These are phyloP conservation scores for Eulemur rufifrons DNA, from an alignment of 2,113 vertebrate species.

Conservation along the genomic window DNA sequence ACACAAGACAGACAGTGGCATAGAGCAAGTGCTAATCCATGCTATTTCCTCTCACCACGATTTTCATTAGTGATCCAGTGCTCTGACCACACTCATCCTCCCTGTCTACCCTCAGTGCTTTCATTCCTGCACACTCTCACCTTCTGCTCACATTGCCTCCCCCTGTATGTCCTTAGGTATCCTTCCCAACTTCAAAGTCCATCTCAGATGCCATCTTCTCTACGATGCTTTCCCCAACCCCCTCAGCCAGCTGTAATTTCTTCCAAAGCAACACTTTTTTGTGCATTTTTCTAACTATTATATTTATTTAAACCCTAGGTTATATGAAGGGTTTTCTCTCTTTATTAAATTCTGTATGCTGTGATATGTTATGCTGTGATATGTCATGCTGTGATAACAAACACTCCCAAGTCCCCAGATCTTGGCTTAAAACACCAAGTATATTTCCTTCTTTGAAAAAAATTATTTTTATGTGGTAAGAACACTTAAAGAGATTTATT, in stretches of 20 bases:
- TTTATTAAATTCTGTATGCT: neutral
- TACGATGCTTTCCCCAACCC: neutral
- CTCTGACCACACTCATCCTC: neutral
- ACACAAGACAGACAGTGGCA: neutral
- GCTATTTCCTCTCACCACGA: neutral
- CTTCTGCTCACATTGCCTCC: neutral
- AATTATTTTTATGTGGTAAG: neutral
- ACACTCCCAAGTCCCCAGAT: neutral
- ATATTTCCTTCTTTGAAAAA: neutral
- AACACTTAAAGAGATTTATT: neutral
- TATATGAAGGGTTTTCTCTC: neutral
- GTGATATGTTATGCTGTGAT: neutral
- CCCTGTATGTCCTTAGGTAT: neutral
- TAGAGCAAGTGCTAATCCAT: neutral
- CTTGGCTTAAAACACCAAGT: neutral
- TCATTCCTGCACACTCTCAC: neutral
- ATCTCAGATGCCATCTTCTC: neutral
- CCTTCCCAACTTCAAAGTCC: neutral
- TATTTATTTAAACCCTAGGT: neutral
- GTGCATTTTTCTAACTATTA: neutral
- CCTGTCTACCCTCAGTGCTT: neutral
- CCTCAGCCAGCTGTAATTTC: neutral
- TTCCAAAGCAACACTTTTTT: neutral
- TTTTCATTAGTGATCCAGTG: neutral
- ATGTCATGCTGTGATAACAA: neutral